Base-by-base conservation (phyloP, 2,797 vertebrate species). In the Myotis daubentonii region DNA sequence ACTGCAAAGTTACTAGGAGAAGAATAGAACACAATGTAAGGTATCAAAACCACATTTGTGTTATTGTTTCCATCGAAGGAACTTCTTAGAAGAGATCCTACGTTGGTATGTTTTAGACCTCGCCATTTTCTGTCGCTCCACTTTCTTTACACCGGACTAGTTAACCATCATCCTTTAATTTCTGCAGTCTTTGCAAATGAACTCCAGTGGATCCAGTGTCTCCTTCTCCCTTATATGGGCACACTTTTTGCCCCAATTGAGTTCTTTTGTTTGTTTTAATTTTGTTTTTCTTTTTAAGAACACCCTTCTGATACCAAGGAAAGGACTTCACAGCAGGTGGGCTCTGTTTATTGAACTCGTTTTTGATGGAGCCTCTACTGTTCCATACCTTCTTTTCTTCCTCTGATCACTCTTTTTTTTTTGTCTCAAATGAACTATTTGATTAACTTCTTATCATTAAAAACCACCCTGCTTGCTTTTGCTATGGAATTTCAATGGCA, bases 1-100 rank as follows among this genome's bases (percentile, higher is more conserved):
- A 95, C 96, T 96, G 92, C 96, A 93, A 97, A 98, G 95, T 97
- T 97, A 95, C 96, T 97, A 95, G 93, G 86, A 97, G 81, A 97
- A 74, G 57, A 94, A 66, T 76, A 36, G 65, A 22, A 11, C 8
- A 89, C 62, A 93, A 57, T 80, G 68, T 89, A 70, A 9, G 13
- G 41, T 92, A 87, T 91, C 4, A 86, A 82, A 87, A 51, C 17
- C 57, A 30, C 30, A 47, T 92, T 74, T 66, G 20, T 41, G 79
- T 92, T 87, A 33, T 75, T 91, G 41, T 94, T 87, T 92, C 62
- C 8, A 68, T 82, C 51, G 8, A 70, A 90, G 89, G 57, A 16
- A 93, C 25, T 90, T 94, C 62, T 87, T 93, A 66, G 81, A 93
- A 87, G 84, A 91, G 23, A 84, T 86, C 44, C 12, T 85, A 72